Evolutionary conservation across 2,888 invertebrate species (phyloP), one percentile per base, ranked within the genome.

Genomic region (Leptinotarsa tumamoca): DNA sequence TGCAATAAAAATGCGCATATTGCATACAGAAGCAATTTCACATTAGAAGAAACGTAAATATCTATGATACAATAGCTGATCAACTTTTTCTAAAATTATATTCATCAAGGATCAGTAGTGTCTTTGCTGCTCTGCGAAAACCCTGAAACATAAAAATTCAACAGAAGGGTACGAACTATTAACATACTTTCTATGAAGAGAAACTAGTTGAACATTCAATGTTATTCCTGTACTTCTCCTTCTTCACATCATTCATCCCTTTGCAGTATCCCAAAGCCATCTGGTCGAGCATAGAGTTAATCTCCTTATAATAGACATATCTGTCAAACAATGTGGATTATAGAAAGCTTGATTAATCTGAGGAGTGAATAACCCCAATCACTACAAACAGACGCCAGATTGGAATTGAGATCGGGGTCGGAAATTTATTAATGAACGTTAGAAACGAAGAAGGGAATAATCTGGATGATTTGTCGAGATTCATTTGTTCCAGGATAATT

Each of bases 301-400:
- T 63, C 74, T 72, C 61, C 54, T 84, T 84, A 85, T 85, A 86
- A 86, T 84, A 85, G 84, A 85, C 85, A 84, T 85, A 86, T 85
- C 85, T 84, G 84, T 85, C 83, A 84, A 85, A 85, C 86, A 85
- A 86, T 86, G 58, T 27, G 66, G 68, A 73, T 50, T 61, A 68
- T 73, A 73, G 71, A 68, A 70, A 73, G 54, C 66, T 73, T 76
- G 76, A 78, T 79, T 78, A 79, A 79, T 79, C 75, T 76, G 58
- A 52, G 75, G 63, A 75, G 67, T 68, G 76, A 77, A 77, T 76
- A 79, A 75, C 76, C 77, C 73, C 76, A 79, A 72, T 79, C 76
- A 77, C 73, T 80, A 77, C 73, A 67, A 63, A 72, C 58, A 68
- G 74, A 71, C 68, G 63, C 49, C 56, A 61, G 72, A 76, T 72